These are phyloP conservation scores for Chrysolina oricalcia DNA, from an alignment of 2,888 invertebrate genomes.

Conservation along the genomic window DNA sequence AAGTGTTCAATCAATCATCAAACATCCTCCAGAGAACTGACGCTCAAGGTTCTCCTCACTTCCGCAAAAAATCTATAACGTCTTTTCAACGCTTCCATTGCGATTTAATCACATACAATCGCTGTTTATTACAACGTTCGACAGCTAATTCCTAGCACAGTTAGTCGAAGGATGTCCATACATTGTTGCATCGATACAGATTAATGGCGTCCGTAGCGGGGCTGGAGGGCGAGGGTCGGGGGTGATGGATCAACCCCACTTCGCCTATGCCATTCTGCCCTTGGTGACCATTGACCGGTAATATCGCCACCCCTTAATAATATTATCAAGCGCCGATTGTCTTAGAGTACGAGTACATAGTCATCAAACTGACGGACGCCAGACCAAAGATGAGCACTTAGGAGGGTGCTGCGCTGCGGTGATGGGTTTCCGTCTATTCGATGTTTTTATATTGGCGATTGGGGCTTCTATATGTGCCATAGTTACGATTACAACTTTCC, in stretches of 20 bases:
- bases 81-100: background rate
- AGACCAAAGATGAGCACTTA: slow-evolving; percentile 63
- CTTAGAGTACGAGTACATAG: slow-evolving; percentile 62
- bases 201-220: slow-evolving; percentile 60
- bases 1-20: no score
- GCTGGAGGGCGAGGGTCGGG: slow-evolving; percentile 38
- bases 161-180: slow-evolving; percentile 60
- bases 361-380: slow-evolving; percentile 66
- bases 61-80: background rate
- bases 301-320: slow-evolving; percentile 65
- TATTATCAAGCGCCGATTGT: slow-evolving; percentile 66
- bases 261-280: slow-evolving; percentile 50
- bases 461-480: slow-evolving; percentile 55
- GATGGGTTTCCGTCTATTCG: slow-evolving; percentile 60
- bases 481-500: slow-evolving; percentile 63
- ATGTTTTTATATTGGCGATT: slow-evolving; percentile 53
- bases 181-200: slow-evolving; percentile 67
- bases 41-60: background rate
- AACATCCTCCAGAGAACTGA: no score
- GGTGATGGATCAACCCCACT: slow-evolving; percentile 47
- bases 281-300: slow-evolving; percentile 62
- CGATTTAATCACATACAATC: background rate
- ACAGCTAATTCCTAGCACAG: slow-evolving; percentile 26
- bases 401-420: slow-evolving; percentile 58
- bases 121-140: slow-evolving; percentile 4